Evolutionary conservation across 2,113 vertebrate species (phyloP), one percentile per base, ranked within the genome.

Genomic region (Sturnira hondurensis): DNA sequence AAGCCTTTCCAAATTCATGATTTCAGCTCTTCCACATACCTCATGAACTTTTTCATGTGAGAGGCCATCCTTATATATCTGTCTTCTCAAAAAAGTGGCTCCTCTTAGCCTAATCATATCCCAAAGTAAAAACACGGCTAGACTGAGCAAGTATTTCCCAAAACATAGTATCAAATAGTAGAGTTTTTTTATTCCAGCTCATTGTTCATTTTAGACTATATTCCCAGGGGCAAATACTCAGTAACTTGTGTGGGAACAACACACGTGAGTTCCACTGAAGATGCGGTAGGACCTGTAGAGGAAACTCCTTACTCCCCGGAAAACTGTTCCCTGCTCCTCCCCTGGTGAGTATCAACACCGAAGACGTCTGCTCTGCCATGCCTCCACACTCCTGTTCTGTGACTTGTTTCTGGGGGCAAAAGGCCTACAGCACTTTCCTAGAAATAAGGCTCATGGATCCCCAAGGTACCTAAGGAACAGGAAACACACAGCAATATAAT

Each of bases 311-410:
- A 9, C 5, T 28, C 15, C 36, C 41, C 93, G 9, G 22, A 89
- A 83, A 96, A 20, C 6, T 85, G 41, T 58, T 74, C 58, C 50
- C 36, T 71, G 12, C 7, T 36, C 52, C 47, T 93, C 47, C 86
- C 71, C 36, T 28, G 83, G 10, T 0, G 0, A 67, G 50, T 58
- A 52, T 65, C 54, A 81, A 17, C 58, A 89, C 76, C 12, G n/a
- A 43, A 41, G 47, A 36, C 10, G 13, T 26, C 8, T 93, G 43
- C 52, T 52, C 58, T 3, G 13, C 58, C 77, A 43, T 52, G 33
- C 54, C 36, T 36, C 33, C 93, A 81, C 89, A 74, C 91, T 76
- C 41, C 50, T 93, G 45, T 92, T 93, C 63, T 87, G 84, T 86
- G 63, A n/a, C 38, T 89, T 54, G 50, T 47, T 65, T 81, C 17